Evolutionary conservation across 2,797 vertebrate genomes (phyloP).

Genomic region (Clarias fuscus): DNA sequence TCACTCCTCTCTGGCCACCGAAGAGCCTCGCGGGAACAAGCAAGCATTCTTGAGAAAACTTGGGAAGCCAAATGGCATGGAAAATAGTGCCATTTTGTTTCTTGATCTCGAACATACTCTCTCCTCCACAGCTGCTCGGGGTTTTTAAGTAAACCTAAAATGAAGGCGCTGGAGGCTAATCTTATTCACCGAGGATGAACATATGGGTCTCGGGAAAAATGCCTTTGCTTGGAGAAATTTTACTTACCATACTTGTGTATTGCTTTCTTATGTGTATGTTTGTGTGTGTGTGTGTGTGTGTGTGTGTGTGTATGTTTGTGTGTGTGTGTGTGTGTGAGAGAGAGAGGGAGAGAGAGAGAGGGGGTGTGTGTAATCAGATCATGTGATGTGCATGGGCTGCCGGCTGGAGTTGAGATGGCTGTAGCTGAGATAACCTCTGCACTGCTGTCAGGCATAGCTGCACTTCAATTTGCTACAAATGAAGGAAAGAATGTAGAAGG

Average conservation of each 20-base stretch:
- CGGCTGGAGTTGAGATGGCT: not conserved
- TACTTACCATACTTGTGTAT: conserved; percentile 21
- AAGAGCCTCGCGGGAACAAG: conserved; percentile 23
- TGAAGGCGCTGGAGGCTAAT: conserved; percentile 39
- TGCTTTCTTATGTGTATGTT: conserved; percentile 14
- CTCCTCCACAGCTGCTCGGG: conserved; percentile 47
- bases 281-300: not conserved
- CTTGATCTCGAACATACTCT: conserved; percentile 38
- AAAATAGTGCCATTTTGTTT: conserved; percentile 48
- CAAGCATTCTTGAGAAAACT: conserved; percentile 32
- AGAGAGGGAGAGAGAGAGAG: not conserved
- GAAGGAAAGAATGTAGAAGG: not conserved
- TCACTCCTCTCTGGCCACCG: conserved; percentile 33
- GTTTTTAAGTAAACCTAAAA: conserved; percentile 54
- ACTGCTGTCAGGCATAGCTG: conserved; percentile 7
- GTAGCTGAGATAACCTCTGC: conserved; percentile 16
- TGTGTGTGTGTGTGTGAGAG: not conserved
- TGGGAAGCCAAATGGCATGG: conserved; percentile 32
- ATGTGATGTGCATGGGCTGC: not conserved
- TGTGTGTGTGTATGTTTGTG: not conserved
- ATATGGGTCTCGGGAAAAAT: conserved; percentile 44
- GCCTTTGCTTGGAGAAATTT: conserved; percentile 27
- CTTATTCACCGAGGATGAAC: conserved; percentile 46
- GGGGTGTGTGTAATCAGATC: conserved; percentile 1
- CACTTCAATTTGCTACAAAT: conserved; percentile 8